A percentile compares a stretch with the other conserved stretches of the same genome.
These are phyloP conservation scores for Brenthis daphne DNA, from an alignment of 2,888 invertebrate species.

Conservation along the genomic window DNA sequence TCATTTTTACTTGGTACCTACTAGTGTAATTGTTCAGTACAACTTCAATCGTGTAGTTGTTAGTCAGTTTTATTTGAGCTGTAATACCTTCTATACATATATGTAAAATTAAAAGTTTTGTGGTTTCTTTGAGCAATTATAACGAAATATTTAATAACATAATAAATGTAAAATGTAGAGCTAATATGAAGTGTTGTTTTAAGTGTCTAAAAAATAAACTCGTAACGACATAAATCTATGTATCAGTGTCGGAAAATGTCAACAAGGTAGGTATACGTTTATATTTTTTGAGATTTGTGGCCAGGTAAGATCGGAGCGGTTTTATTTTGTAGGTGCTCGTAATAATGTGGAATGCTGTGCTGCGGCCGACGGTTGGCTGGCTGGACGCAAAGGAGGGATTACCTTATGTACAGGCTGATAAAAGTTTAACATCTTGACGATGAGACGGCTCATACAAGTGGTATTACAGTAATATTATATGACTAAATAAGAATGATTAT, in stretches of 20 bases:
- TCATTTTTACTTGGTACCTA: constrained; percentile 59
- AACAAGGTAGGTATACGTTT: constrained; percentile 60
- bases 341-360: constrained; percentile 74
- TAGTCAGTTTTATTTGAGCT: constrained; percentile 39
- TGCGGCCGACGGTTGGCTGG: constrained; percentile 55
- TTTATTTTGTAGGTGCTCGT: constrained; percentile 73
- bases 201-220: neutral
- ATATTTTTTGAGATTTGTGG: constrained; percentile 55
- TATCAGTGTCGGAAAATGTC: constrained; percentile 60
- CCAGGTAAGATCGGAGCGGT: constrained; percentile 69
- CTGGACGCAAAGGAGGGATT: constrained; percentile 51
- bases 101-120: too few species aligned
- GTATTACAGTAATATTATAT: too few species aligned
- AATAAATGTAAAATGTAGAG: neutral
- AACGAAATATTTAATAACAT: neutral
- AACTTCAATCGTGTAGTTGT: constrained; percentile 50
- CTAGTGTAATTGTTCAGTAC: constrained; percentile 52
- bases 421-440: neutral
- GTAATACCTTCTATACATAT: too few species aligned
- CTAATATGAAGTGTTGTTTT: neutral
- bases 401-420: constrained; percentile 56
- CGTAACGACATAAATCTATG: constrained; percentile 40
- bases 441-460: too few species aligned
- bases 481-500: too few species aligned
- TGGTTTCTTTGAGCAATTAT: neutral